A percentile compares a stretch with the other conserved stretches of the same genome.
Evolutionary conservation across 2,113 vertebrate genomes (phyloP).

Genomic region (Hucho hucho): DNA sequence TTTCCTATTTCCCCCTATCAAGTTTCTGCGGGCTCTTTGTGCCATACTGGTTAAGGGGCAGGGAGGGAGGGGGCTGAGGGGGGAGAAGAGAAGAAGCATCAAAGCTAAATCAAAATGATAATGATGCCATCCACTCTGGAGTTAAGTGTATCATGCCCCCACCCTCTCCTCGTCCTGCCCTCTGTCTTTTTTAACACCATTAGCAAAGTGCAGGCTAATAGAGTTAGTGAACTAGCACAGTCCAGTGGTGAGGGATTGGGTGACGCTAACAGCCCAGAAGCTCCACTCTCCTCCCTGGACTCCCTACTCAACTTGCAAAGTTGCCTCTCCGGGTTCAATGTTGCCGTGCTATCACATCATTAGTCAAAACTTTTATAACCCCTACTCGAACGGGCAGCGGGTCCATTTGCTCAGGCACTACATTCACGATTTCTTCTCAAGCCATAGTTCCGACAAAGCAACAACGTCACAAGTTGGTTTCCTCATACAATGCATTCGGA

Average conservation of each 20-base stretch:
- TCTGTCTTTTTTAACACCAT: slow-evolving; percentile 62
- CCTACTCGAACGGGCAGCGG: not conserved
- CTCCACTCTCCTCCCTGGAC: slow-evolving; percentile 24
- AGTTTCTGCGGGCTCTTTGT: slow-evolving; percentile 24
- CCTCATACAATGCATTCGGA: too few relatives aligned
- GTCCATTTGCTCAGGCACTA: not conserved
- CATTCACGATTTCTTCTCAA: too few relatives aligned
- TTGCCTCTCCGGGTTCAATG: slow-evolving; percentile 26
- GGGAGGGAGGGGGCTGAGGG: slow-evolving; percentile 14
- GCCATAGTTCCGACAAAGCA: too few relatives aligned
- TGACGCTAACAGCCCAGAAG: slow-evolving; percentile 29
- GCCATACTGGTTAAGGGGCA: slow-evolving; percentile 3
- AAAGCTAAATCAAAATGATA: slow-evolving; percentile 51
- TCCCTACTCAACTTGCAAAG: not conserved
- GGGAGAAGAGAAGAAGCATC: slow-evolving; percentile 16
- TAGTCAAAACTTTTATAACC: not conserved
- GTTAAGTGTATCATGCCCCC: slow-evolving; percentile 55
- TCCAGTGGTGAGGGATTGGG: slow-evolving; percentile 38
- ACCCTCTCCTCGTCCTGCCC: slow-evolving; percentile 37
- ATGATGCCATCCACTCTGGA: slow-evolving; percentile 57
- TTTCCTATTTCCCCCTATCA: slow-evolving; percentile 11
- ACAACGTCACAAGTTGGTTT: not conserved
- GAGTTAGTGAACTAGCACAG: slow-evolving; percentile 39
- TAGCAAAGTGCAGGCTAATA: slow-evolving; percentile 62
- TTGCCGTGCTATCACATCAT: not conserved